These are phyloP conservation scores for Drosophila kambysellisi DNA, from an alignment of 2,888 invertebrate genomes.

Conservation along the genomic window DNA sequence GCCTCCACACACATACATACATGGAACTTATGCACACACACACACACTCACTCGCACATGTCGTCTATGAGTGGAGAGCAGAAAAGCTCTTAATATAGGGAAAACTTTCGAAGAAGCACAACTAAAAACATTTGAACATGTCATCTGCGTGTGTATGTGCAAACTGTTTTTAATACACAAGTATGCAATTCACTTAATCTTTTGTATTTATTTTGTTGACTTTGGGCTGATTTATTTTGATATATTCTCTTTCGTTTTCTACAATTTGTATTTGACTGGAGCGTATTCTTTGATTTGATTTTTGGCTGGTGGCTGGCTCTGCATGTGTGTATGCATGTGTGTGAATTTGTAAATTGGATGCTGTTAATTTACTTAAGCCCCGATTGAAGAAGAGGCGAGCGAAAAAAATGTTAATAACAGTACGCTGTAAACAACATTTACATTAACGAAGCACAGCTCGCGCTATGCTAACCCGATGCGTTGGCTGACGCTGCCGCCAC, in stretches of 20 bases:
- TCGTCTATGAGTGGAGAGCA: neutral
- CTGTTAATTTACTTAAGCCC: conserved; percentile 39
- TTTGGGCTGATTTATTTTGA: conserved; percentile 4
- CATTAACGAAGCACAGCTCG: conserved; percentile 57
- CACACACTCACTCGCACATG: neutral
- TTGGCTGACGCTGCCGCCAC: conserved; percentile 11
- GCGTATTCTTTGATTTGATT: neutral
- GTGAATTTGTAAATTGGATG: conserved; percentile 33
- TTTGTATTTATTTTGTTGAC: neutral
- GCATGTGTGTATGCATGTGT: conserved; percentile 27
- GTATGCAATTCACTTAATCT: neutral
- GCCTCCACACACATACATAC: conserved; percentile 50
- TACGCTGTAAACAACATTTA: conserved; percentile 66
- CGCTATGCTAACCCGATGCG: conserved; percentile 38
- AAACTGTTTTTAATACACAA: neutral
- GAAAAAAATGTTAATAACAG: conserved; percentile 67
- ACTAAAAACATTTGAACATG: conserved; percentile 34
- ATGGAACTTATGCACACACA: conserved; percentile 1
- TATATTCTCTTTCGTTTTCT: neutral
- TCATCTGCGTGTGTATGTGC: conserved; percentile 17
- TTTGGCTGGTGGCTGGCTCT: neutral
- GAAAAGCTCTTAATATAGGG: conserved; percentile 7
- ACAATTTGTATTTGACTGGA: neutral
- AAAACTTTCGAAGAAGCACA: conserved; percentile 19
- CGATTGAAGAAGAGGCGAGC: conserved; percentile 37